phyloP scores from a whole-genome alignment of 2,888 invertebrate species.

The Pristionchus japonicus region DNA sequence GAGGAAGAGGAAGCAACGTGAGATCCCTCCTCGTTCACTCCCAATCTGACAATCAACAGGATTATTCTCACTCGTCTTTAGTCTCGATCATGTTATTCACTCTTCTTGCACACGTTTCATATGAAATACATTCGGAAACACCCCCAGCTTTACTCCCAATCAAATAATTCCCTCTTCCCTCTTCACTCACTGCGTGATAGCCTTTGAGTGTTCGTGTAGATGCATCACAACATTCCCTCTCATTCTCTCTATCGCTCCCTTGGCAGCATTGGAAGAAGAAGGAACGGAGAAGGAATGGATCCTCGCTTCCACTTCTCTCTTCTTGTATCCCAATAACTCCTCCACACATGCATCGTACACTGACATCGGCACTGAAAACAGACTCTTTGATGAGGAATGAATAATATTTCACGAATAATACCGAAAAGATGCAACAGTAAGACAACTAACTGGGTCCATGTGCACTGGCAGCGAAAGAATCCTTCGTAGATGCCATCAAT shows the following conservation, averaged over 20 bases:
- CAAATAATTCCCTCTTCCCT: too few relatives aligned
- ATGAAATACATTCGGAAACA: too few relatives aligned
- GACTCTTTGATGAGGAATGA: background rate
- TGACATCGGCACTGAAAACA: constrained; percentile 15
- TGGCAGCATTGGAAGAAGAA: background rate
- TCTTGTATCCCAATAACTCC: constrained; percentile 26
- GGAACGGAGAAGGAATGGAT: constrained; percentile 15
- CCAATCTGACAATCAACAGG: constrained; percentile 9
- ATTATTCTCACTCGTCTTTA: background rate
- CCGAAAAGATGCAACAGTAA: too few relatives aligned
- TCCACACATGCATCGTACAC: constrained; percentile 27
- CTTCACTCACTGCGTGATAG: constrained; percentile 60
- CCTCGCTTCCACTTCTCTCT: background rate
- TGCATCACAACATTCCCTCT: constrained; percentile 58
- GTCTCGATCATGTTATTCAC: background rate
- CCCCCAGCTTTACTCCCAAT: too few relatives aligned
- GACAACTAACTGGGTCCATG: background rate
- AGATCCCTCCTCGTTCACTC: background rate
- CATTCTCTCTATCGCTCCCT: constrained; percentile 35
- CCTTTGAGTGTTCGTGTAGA: constrained; percentile 68
- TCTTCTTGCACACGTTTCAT: too few relatives aligned
- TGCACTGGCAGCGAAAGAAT: constrained; percentile 8
- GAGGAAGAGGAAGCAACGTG: constrained; percentile 31
- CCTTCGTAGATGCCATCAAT: constrained; percentile 6
- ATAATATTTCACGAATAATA: too few relatives aligned